Percentiles rank a stretch among this genome's conserved stretches.
phyloP scores from a whole-genome alignment of 2,888 invertebrate species.

The Drosophila engyochracea region DNA sequence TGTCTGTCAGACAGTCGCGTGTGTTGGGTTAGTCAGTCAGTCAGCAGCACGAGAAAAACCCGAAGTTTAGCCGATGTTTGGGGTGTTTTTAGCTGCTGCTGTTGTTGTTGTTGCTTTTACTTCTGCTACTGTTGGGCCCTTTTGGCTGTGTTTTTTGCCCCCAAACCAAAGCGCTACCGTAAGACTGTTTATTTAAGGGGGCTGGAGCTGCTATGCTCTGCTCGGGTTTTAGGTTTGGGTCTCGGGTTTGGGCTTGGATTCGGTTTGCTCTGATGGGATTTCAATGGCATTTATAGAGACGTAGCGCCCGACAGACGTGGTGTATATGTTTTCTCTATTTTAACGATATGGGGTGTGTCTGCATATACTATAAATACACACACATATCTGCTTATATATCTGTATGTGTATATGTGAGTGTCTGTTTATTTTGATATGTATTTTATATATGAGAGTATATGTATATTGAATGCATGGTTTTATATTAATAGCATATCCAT shows the following conservation, averaged over 20 bases:
- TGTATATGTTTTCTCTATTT: conserved; percentile 42
- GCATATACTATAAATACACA: conserved; percentile 9
- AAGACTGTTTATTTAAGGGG: conserved; percentile 34
- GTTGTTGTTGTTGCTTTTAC: conserved; percentile 1
- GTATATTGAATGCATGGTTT: conserved; percentile 28
- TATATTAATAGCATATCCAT: conserved; percentile 27
- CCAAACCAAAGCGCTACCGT: conserved; percentile 38
- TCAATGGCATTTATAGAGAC: conserved; percentile 44
- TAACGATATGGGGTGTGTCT: conserved; percentile 47
- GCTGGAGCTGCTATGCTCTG: background rate
- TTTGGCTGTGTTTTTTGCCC: conserved; percentile 32
- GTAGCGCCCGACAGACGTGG: conserved; percentile 56
- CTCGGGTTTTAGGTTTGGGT: background rate
- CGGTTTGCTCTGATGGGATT: conserved; percentile 57
- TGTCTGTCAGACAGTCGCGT: conserved; percentile 14
- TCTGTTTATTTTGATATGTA: conserved; percentile 33
- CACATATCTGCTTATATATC: conserved; percentile 16
- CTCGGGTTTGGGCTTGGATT: conserved; percentile 20
- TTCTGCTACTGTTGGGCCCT: conserved; percentile 36
- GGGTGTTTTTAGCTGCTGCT: conserved; percentile 51
- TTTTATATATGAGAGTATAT: conserved; percentile 27
- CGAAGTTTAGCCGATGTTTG: conserved; percentile 69
- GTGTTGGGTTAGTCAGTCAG: conserved; percentile 12
- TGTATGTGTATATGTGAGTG: conserved; percentile 7
- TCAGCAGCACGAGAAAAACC: conserved; percentile 31